Evolutionary conservation across 2,113 vertebrate species (phyloP), one percentile per base, ranked within the genome.

Genomic region (Macquaria australasica): DNA sequence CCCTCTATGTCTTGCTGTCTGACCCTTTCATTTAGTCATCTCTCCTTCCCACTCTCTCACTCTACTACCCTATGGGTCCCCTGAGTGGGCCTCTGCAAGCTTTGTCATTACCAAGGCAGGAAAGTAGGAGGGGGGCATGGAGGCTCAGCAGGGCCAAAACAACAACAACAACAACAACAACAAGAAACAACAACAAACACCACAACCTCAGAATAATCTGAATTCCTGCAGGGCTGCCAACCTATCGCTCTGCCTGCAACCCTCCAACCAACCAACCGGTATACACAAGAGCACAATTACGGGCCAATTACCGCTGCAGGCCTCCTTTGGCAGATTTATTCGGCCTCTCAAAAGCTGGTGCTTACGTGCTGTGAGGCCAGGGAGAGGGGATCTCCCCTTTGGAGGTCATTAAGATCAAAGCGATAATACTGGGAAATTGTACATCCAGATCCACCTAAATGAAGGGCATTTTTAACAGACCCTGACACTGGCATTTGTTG

Each of bases 111-210:
- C 51, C 70, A 84, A 73, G 75, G 25, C 77, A 87, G 79, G 37
- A 63, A 78, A 75, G 79, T 23, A 41, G 59, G 64, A 69, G 76
- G 60, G 58, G 71, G 51, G 5, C 15, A 21, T 21, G 56, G 39
- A 73, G 31, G 50, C 73, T 80, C 56, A 67, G 83, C 70, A 45
- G 28, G 76, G 58, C 82, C 87, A 90, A 85, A 88, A 88, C 92
- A 93, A 92, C 85, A 94, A 86, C 88, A 85, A 84, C 77, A 86
- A 67, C 28, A 87, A 88, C 89, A 93, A 90, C n/a, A n/a, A n/a
- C n/a, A n/a, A n/a, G 23, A 53, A 82, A 75, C 73, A 81, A 86
- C 84, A 87, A 88, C 89, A 93, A 90, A 87, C 83, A 82, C 81
- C 77, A 81, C 87, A 83, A 87, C 83, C 64, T 77, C 83, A 1